Evolutionary conservation across 1,140 invertebrate species (phyloP).

Genomic region (Bathynomus jamesi): DNA sequence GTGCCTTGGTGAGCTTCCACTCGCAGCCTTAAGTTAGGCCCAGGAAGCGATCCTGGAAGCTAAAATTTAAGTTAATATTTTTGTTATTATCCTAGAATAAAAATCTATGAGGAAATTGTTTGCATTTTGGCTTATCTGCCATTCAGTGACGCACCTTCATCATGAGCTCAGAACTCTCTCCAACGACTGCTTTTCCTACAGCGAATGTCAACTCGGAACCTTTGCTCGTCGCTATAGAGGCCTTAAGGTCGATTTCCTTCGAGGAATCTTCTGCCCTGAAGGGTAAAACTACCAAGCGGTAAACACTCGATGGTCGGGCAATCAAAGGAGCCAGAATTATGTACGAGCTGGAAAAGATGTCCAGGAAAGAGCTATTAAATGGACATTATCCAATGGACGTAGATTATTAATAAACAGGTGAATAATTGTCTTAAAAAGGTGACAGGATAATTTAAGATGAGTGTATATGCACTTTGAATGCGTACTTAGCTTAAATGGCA

Average conservation of each 20-base stretch:
- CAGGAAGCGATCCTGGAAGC: not conserved
- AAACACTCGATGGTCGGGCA: constrained; percentile 42
- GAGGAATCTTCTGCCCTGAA: constrained; percentile 23
- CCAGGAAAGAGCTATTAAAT: not conserved
- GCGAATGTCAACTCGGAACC: not conserved
- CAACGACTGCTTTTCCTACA: not conserved
- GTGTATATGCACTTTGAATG: no score
- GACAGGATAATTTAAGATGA: no score
- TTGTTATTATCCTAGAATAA: no score
- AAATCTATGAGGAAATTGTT: no score
- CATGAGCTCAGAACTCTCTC: not conserved
- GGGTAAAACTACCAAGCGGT: constrained; percentile 40
- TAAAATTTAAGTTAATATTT: not conserved
- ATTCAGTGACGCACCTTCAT: not conserved
- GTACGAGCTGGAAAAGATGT: constrained; percentile 39
- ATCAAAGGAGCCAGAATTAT: constrained; percentile 42
- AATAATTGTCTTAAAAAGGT: no score
- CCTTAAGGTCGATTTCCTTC: constrained; percentile 36
- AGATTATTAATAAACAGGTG: not conserved
- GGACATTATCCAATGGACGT: not conserved
- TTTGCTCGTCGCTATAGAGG: constrained; percentile 21
- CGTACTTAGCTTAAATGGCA: no score
- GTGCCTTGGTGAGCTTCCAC: constrained; percentile 43
- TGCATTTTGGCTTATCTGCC: no score
- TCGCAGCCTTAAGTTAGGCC: constrained; percentile 39